These are phyloP conservation scores for Planococcus citri DNA, from an alignment of 1,140 invertebrate genomes.

Conservation along the genomic window DNA sequence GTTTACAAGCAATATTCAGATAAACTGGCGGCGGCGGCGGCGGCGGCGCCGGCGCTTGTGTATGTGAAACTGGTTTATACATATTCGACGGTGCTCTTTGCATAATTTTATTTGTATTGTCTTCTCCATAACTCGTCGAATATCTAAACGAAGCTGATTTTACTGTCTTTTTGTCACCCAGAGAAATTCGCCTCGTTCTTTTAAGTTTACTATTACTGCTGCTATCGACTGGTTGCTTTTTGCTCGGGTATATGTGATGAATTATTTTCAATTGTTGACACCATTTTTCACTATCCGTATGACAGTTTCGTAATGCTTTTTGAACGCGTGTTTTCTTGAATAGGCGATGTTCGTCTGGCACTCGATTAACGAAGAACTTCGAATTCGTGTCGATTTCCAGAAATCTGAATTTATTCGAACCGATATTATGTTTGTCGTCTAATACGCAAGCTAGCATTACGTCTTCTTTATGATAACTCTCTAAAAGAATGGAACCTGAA, in stretches of 20 bases:
- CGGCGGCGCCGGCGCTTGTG: constrained; percentile 17
- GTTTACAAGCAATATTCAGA: constrained; percentile 4
- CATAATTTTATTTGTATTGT: constrained; percentile 6
- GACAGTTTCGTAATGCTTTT: constrained; percentile 24
- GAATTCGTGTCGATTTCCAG: constrained; percentile 29
- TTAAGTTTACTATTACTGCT: constrained; percentile 21
- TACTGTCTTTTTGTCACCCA: constrained; percentile 27
- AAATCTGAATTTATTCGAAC: constrained; percentile 22
- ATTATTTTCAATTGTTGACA: constrained; percentile 27
- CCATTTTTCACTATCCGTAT: constrained; percentile 26
- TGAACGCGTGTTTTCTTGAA: constrained; percentile 26
- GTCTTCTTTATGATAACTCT: constrained; percentile 28
- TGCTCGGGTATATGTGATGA: constrained; percentile 27
- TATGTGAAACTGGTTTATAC: not conserved
- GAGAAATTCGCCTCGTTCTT: constrained; percentile 23
- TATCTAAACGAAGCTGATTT: constrained; percentile 27
- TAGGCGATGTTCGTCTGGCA: constrained; percentile 24
- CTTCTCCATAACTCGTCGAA: constrained; percentile 25
- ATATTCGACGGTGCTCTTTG: constrained; percentile 11
- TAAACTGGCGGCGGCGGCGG: constrained; percentile 16
- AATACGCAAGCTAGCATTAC: constrained; percentile 28
- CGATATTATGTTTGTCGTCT: constrained; percentile 11
- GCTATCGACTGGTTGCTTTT: constrained; percentile 3
- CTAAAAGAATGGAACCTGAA: constrained; percentile 29
- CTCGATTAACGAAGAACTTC: constrained; percentile 24